Evolutionary conservation across 1,140 invertebrate species (phyloP), one percentile per base, ranked within the genome.

Genomic region (Nasonia longicornis): DNA sequence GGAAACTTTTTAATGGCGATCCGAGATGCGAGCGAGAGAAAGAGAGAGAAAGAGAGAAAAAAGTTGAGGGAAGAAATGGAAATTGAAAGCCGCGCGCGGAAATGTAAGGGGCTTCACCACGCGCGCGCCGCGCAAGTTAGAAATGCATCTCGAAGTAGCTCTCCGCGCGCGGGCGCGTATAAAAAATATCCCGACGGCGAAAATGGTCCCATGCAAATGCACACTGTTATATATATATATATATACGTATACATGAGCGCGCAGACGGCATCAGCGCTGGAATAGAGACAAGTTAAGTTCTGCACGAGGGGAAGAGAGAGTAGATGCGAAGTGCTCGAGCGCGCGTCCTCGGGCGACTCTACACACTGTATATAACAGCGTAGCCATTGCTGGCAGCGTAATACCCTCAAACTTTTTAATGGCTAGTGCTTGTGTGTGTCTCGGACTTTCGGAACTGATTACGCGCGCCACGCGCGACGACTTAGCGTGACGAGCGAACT

Each of bases 1-100:
- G 52, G 74, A 77, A 81, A 81, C 45, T 77, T 81, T 77, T 81
- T 77, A 77, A 81, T 77, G 45, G 45, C 70, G 63, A 80, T 80
- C 69, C 20, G 26, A 38, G 64, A 45, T 38, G 35, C 31, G 31
- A 70, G 69, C 31, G 20, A 26, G 26, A 1, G 35, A 3, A 22
- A 76, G 16, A 74, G 52, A 74, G 48, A 12, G 20, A 71, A 66
- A 42, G 16, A 74, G 52, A 74, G 48, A 12, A 11, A 71, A 67
- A 26, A 35, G 20, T 70, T 67, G 58, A 79, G 74, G 67, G 77
- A 81, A 77, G 74, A 72, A 81, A 81, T 81, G 80, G 74, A 81
- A 81, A 81, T 77, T 69, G 74, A 81, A 81, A 72, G 66, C 64
- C 52, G 74, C 64, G 26, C 11, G 29, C 52, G 12, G 72, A 66